Base-by-base conservation (phyloP, 1,140 invertebrate genomes). In the Akabosia matsudoensis region DNA sequence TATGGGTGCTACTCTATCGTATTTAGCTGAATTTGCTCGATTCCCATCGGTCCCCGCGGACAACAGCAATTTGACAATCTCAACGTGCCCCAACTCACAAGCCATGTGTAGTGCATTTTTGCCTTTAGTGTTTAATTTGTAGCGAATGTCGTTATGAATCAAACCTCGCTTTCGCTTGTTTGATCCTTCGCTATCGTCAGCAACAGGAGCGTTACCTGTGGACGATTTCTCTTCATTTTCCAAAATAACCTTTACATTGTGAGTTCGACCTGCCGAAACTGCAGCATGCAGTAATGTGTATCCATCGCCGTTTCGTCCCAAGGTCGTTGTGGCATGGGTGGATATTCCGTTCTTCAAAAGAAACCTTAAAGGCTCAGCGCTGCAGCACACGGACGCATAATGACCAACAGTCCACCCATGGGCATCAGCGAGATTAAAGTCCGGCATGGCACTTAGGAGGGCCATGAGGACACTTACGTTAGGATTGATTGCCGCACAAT, bases 401-500 rank as follows among this genome's bases (percentile, higher is more conserved):
- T 89, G 88, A 33, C 88, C 84, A 0, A 84, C 85, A n/a, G 83
- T 76, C 77, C 87, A 83, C 4, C 84, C 82, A 45, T 84, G 77
- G 24, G 82, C 80, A 81, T 89, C 88, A 13, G 83, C 76, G 18
- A 88, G 74, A 76, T 85, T 85, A 70, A 84, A 85, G 37, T 87
- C 85, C 2, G 87, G 86, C 74, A 84, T 82, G 16, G 85, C 79
- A 7, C 79, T 76, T 31, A 87, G 77, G 18, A 88, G 80, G 13
- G 82, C 76, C 2, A 83, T 82, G 22, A 89, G 76, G 73, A 87
- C 86, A 52, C 85, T 84, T 0, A 84, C 81, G 82, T 88, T 87
- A 14, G 87, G 87, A 81, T 88, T 88, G 74, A 88, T 87, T 18
- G 85, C 85, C 28, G 87, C 87, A 82, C 86, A 87, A 81, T 88